A percentile compares a stretch with the other conserved stretches of the same genome.
Evolutionary conservation across 2,113 vertebrate species (phyloP).

Genomic region (Plectropomus leopardus): DNA sequence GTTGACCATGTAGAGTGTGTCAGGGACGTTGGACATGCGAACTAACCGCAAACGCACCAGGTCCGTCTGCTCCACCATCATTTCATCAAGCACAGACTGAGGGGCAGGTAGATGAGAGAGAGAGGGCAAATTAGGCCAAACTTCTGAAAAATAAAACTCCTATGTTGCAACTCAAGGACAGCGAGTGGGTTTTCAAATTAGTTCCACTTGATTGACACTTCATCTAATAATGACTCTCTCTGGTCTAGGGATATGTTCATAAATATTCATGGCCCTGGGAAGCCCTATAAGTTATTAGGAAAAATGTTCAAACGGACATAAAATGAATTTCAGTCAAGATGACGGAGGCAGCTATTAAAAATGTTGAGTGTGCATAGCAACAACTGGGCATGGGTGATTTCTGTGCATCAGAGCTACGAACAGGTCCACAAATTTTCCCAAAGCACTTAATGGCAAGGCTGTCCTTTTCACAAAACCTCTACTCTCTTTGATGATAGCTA

Average conservation of each 20-base stretch:
- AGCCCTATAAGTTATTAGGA: conserved; percentile 53
- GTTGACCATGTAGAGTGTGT: conserved; percentile 98
- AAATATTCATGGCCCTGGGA: conserved; percentile 64
- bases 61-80: conserved; percentile 99
- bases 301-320: conserved; percentile 54
- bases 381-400: conserved; percentile 23
- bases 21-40: conserved; percentile 98
- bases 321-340: conserved; percentile 56
- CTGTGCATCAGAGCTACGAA: conserved; percentile 35
- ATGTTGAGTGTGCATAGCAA: conserved; percentile 29
- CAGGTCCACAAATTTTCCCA: conserved; percentile 22
- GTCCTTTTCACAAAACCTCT: conserved; percentile 15
- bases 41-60: conserved; percentile 95
- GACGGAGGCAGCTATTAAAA: conserved; percentile 44
- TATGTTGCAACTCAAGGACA: conserved; percentile 54
- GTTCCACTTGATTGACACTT: conserved; percentile 72
- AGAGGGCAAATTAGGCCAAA: conserved; percentile 9
- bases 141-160: background rate
- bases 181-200: conserved; percentile 54
- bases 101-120: conserved; percentile 2
- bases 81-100: conserved; percentile 96
- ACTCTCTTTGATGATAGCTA: conserved; percentile 28
- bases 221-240: conserved; percentile 61
- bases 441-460: conserved; percentile 9
- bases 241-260: conserved; percentile 56